These are phyloP conservation scores for Aurelia aurita complex sp. Pacific DNA, from an alignment of 30 jellyfish, hydroid and myxozoan genomes.

Conservation along the genomic window DNA sequence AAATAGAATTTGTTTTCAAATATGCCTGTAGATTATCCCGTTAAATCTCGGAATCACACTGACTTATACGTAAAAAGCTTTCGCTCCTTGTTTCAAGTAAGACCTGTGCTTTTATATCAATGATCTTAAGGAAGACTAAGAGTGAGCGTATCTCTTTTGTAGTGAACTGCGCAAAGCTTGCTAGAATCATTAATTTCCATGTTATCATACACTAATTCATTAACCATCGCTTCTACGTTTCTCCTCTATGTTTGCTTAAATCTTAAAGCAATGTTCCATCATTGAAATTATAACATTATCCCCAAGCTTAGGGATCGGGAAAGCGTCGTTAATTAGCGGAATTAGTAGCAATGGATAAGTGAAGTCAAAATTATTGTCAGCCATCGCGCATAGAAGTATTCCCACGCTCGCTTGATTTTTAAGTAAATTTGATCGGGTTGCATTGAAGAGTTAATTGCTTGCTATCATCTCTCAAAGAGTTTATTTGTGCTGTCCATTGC, in stretches of 20 bases:
- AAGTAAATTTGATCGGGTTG: conserved; percentile 38
- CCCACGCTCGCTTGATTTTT: conserved; percentile 73
- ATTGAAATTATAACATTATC: conserved; percentile 48
- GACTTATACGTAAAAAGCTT: conserved; percentile 57
- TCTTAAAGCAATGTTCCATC: conserved; percentile 24
- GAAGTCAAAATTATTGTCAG: conserved; percentile 62
- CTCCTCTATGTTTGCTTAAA: conserved; percentile 30
- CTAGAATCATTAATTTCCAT: conserved; percentile 64
- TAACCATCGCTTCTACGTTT: conserved; percentile 58
- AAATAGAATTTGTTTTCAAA: conserved; percentile 61
- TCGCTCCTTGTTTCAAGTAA: conserved; percentile 35
- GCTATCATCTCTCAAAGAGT: conserved; percentile 60
- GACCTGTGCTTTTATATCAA: conserved; percentile 58
- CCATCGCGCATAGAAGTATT: conserved; percentile 42
- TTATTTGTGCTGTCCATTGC: conserved; percentile 69
- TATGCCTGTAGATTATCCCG: conserved; percentile 66
- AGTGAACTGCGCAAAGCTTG: conserved; percentile 49
- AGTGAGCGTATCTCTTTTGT: conserved; percentile 48
- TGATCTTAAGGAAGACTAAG: conserved; percentile 32
- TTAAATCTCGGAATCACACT: conserved; percentile 57
- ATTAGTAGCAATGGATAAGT: conserved; percentile 70
- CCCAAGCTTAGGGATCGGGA: conserved; percentile 63
- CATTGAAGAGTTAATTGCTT: conserved; percentile 62
- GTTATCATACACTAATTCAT: conserved; percentile 59
- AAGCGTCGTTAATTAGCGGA: conserved; percentile 77